A percentile compares a stretch with the other conserved stretches of the same genome.
Evolutionary conservation across 2,113 vertebrate genomes (phyloP).

Genomic region (Pogonocichla stellata): DNA sequence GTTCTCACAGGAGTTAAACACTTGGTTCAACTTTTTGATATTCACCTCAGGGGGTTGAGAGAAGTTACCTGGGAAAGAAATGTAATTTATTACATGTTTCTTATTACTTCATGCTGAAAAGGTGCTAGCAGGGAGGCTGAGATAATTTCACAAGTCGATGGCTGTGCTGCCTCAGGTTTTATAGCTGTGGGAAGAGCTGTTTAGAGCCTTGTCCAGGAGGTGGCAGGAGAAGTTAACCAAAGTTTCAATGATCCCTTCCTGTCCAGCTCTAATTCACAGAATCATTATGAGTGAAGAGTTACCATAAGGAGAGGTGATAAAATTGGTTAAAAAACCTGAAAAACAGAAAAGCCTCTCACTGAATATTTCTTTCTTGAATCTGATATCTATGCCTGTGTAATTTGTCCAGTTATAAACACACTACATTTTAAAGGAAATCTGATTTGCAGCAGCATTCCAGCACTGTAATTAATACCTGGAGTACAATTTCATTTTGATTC

Average conservation of each 20-base stretch:
- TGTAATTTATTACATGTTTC: neutral
- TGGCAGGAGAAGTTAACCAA: slow-evolving; percentile 74
- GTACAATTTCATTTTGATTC: neutral
- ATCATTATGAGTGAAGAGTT: neutral
- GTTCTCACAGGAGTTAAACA: neutral
- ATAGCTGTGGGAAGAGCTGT: neutral
- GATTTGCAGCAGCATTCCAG: neutral
- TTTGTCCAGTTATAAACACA: neutral
- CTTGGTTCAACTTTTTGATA: neutral
- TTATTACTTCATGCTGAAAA: neutral
- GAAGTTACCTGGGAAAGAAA: neutral
- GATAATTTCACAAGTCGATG: neutral
- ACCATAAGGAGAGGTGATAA: neutral
- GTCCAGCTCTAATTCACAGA: too few species aligned
- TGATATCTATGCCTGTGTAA: neutral
- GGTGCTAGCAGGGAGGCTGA: neutral
- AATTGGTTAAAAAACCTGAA: neutral
- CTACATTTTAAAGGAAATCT: neutral
- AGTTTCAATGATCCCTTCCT: neutral
- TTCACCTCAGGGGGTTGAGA: neutral
- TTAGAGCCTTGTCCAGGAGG: slow-evolving; percentile 53
- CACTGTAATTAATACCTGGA: neutral
- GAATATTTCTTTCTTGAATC: neutral
- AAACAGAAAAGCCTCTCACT: neutral
- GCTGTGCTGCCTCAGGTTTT: neutral